Evolutionary conservation across 2,888 invertebrate genomes (phyloP).

Genomic region (Scaptomyza reducta): DNA sequence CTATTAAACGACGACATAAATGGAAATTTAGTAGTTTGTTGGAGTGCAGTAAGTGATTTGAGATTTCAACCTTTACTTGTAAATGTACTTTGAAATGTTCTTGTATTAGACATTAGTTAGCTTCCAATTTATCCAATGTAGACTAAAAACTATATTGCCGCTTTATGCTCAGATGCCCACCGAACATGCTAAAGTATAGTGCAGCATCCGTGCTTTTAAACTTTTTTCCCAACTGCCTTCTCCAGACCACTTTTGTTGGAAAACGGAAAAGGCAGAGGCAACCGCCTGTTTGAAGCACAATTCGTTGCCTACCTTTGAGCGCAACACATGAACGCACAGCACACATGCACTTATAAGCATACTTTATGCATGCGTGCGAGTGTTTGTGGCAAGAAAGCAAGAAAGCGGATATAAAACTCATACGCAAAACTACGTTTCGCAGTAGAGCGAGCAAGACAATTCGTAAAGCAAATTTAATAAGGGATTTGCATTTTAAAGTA

Average conservation of each 20-base stretch:
- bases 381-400: slow-evolving; percentile 9
- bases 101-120: no score
- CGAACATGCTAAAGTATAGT: slow-evolving; percentile 1
- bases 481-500: not conserved
- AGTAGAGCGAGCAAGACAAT: slow-evolving; percentile 30
- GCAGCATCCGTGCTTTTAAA: slow-evolving; percentile 23
- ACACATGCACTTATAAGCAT: not conserved
- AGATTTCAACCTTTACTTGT: no score
- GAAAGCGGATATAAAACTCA: slow-evolving; percentile 44
- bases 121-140: no score
- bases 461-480: slow-evolving; percentile 52
- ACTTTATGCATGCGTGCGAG: not conserved
- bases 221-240: slow-evolving; percentile 3
- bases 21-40: not conserved
- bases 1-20: not conserved
- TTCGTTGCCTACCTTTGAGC: slow-evolving; percentile 57
- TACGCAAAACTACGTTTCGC: slow-evolving; percentile 46
- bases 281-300: slow-evolving; percentile 43
- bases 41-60: not conserved
- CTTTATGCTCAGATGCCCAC: not conserved
- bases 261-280: slow-evolving; percentile 19
- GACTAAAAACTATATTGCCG: no score
- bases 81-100: no score
- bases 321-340: slow-evolving; percentile 21
- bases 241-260: slow-evolving; percentile 16